These are phyloP conservation scores for Propithecus coquereli DNA, from an alignment of 2,113 vertebrate species.

Conservation along the genomic window DNA sequence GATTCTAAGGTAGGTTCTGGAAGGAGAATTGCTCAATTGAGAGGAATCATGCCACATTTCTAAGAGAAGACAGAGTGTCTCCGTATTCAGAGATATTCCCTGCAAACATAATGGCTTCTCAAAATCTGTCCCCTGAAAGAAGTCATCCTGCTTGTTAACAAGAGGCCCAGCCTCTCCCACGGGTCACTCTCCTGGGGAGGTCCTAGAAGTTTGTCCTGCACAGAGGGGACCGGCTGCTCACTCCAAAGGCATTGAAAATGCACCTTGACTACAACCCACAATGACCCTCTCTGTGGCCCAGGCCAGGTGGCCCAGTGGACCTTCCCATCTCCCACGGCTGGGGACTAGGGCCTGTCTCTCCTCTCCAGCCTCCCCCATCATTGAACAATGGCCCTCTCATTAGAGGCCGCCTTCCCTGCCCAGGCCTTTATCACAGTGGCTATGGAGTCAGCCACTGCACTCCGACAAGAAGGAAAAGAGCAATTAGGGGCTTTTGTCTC, in stretches of 20 bases:
- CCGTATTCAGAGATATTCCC: not conserved
- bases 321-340: not conserved
- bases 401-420: constrained; percentile 17
- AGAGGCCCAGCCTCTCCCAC: not conserved
- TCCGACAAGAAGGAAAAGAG: constrained; percentile 66
- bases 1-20: not conserved
- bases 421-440: constrained; percentile 55
- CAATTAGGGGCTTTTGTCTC: constrained; percentile 66
- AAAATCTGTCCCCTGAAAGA: not conserved
- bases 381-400: constrained; percentile 45
- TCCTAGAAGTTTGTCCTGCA: not conserved
- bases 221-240: not conserved
- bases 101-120: not conserved
- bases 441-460: constrained; percentile 48
- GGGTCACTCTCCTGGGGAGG: not conserved
- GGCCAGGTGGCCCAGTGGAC: not conserved
- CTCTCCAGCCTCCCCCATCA: not conserved
- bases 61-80: not conserved
- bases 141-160: not conserved
- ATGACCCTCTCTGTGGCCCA: too few species aligned
- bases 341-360: not conserved
- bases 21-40: not conserved
- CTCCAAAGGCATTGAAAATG: not conserved
- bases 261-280: not conserved
- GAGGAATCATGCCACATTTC: not conserved